Evolutionary conservation across 2,888 invertebrate species (phyloP), one percentile per base, ranked within the genome.

Genomic region (Phytoseiulus persimilis): DNA sequence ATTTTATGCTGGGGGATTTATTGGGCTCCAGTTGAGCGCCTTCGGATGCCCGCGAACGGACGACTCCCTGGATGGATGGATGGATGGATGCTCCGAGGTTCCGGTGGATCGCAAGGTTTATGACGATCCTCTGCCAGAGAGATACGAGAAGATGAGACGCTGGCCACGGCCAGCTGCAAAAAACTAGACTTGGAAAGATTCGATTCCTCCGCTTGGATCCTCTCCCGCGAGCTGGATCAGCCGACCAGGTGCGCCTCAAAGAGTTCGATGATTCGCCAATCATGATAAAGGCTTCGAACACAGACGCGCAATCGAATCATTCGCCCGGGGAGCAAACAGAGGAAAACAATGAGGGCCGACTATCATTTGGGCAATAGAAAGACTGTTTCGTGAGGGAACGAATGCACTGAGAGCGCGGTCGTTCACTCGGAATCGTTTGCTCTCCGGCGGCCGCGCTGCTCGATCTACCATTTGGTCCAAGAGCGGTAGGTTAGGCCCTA

Each of bases 1-100:
- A 87, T 87, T 87, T 87, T 87, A 87, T 87, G 45, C 87, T 45
- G 87, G 87, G 33, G 32, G 87, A 87, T 87, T 87, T 87, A 87
- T 87, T 87, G 87, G 65, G 65, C 65, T 65, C 28, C 65, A 65
- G 65, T 65, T 65, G 65, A 65, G 65, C 65, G 65, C 65, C 65
- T 65, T 65, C 65, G 65, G 65, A 65, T 65, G 18, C 65, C 65
- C 65, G 65, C 65, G 39, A 39, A 39, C 39, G 39, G 39, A 39
- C 39, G 39, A 39, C 39, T 28, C 65, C 23, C 18, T 28, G 65
- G 28, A 28, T 65, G 65, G 65, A 65, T 65, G 28, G 65, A 65
- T 65, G 65, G 65, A 65, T 65, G 65, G 28, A 65, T 65, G 65
- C 65, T 65, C 18, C 65, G 65, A 65, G 65, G 65, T 65, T 65